phyloP scores from a whole-genome alignment of 2,113 vertebrate species.

The Nycticryphes semicollaris region DNA sequence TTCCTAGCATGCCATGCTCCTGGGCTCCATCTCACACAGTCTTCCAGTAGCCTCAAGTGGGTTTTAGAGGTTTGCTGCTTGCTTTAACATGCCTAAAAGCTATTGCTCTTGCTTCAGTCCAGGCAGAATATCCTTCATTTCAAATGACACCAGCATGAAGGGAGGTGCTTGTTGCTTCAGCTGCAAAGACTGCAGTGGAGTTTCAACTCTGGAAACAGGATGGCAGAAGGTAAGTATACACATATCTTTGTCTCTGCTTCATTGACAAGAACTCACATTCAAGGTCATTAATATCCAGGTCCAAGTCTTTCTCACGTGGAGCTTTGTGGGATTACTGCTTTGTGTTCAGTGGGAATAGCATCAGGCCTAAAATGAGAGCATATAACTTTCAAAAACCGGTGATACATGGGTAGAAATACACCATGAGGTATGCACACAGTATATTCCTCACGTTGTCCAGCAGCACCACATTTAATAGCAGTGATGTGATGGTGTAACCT shows the following conservation, averaged over 20 bases:
- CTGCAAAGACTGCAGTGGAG: background rate
- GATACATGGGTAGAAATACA: background rate
- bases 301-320: background rate
- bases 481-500: background rate
- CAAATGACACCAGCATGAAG: background rate
- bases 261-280: background rate
- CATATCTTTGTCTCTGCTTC: background rate
- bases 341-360: background rate
- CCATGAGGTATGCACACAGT: fast-evolving
- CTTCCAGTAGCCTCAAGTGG: background rate
- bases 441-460: background rate
- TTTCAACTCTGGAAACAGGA: background rate
- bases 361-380: background rate
- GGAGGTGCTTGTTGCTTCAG: background rate
- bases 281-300: background rate
- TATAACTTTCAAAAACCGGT: background rate
- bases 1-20: background rate
- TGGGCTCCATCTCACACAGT: background rate
- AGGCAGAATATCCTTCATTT: background rate
- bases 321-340: background rate
- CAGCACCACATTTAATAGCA: background rate
- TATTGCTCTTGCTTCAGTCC: background rate
- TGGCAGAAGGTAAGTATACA: background rate
- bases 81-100: background rate
- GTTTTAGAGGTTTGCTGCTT: background rate